These are phyloP conservation scores for Paracentrotus lividus DNA, from an alignment of 53 echinoderm and acorn worm genomes.

Conservation along the genomic window DNA sequence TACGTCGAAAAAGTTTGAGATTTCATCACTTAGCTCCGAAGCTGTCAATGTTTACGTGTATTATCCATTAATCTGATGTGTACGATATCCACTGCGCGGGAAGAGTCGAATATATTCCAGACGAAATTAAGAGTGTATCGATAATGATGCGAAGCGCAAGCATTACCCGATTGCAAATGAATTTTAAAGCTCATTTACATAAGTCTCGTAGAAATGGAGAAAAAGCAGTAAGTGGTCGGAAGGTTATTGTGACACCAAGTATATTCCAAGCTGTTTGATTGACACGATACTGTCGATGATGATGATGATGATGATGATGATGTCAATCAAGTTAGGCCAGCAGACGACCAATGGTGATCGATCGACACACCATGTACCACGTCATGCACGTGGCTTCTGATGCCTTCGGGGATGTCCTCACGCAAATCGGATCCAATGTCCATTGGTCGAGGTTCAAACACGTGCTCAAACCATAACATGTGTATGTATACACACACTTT, in stretches of 20 bases:
- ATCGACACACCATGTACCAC: too few relatives aligned
- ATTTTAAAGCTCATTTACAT: neutral
- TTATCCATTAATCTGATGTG: neutral
- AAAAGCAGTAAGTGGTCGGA: neutral
- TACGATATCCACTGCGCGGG: too few relatives aligned
- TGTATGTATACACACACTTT: neutral
- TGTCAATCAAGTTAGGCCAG: neutral
- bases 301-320: neutral
- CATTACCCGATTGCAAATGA: neutral
- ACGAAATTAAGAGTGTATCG: neutral
- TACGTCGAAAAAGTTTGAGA: neutral
- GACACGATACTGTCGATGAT: too few relatives aligned
- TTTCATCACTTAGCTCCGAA: neutral
- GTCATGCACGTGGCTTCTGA: neutral
- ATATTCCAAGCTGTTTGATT: neutral
- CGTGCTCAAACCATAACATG: neutral
- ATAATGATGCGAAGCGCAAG: neutral
- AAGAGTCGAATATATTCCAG: neutral
- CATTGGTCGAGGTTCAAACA: neutral
- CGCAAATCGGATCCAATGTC: neutral
- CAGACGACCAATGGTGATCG: neutral
- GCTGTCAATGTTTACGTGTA: neutral
- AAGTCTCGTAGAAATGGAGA: neutral
- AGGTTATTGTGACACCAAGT: neutral
- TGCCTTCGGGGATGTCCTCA: conserved; percentile 16